Evolutionary conservation across 2,888 invertebrate genomes (phyloP), one percentile per base, ranked within the genome.

Genomic region (Tinea trinotella): DNA sequence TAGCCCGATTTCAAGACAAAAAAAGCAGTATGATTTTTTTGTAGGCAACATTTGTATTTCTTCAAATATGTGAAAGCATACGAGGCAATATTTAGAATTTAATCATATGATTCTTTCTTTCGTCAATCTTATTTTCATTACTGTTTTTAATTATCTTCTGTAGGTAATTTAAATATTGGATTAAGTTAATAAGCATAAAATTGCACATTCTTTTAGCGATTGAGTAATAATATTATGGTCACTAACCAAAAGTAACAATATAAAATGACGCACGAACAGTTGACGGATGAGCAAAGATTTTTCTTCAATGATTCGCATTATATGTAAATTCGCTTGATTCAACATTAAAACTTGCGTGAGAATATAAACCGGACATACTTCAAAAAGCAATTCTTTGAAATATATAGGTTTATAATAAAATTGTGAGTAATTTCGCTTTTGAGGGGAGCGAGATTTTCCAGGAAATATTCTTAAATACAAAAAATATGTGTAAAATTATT

Each of bases 241-340:
- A 2, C 30, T 30, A 30, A 30, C 30, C 7, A 30, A n/a, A 30
- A 30, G 30, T 7, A 30, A 30, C 3, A n/a, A n/a, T 30, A 10
- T 2, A 30, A 30, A 30, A 7, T 30, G 30, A 30, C 30, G 30
- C 48, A 20, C 19, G 2, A 15, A 15, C 44, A 3, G 20, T 20
- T 48, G 48, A 48, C 48, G 48, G 48, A 48, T 19, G 48, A 20
- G 12, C 19, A 19, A 20, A 48, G 48, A 48, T 48, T 48, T 48
- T 48, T 48, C 48, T 48, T 3, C 48, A 48, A 48, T 48, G 48
- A 48, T 48, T 48, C 48, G 19, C n/a, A 48, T 48, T 48, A 48
- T 48, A 48, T 48, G 48, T 15, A 48, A 48, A n/a, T 48, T 48
- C 30, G 30, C n/a, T 30, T 30, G 30, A 30, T 30, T 30, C 30